These are phyloP conservation scores for Patella ulyssiponensis DNA, from an alignment of 2,888 invertebrate species.

Conservation along the genomic window DNA sequence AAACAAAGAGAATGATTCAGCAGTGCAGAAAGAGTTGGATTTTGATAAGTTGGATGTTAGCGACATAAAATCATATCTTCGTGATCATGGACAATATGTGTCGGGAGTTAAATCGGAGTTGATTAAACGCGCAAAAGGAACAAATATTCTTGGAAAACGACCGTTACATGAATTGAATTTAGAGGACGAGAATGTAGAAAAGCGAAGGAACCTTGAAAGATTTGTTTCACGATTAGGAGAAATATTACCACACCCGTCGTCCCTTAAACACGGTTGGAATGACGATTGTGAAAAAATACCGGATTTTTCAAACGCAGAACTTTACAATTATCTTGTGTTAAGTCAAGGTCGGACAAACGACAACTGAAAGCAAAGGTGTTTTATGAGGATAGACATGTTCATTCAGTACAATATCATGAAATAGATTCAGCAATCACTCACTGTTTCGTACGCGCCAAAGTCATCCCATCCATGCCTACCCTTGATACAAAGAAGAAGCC, in stretches of 20 bases:
- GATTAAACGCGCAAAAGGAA: too few species aligned
- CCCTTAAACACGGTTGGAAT: constrained; percentile 3
- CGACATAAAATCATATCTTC: too few species aligned
- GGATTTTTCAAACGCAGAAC: constrained; percentile 6
- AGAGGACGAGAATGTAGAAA: too few species aligned
- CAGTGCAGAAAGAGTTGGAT: too few species aligned
- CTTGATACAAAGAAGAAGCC: too few species aligned
- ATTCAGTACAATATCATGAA: constrained; percentile 4
- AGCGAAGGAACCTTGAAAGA: not conserved
- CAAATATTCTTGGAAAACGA: too few species aligned
- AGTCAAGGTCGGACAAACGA: constrained; percentile 10
- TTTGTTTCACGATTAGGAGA: constrained; percentile 8
- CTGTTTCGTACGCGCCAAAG: not conserved
- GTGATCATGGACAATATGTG: too few species aligned
- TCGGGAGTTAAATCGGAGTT: too few species aligned
- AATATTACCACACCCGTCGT: constrained; percentile 3
- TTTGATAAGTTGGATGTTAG: too few species aligned
- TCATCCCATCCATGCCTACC: not conserved
- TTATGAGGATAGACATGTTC: constrained; percentile 1
- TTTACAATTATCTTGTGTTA: constrained; percentile 3
- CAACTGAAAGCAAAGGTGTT: constrained; percentile 7
- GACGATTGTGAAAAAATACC: not conserved
- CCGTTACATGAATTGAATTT: too few species aligned
- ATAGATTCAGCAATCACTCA: not conserved
- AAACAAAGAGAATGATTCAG: too few species aligned